Base-by-base conservation (phyloP, 2,888 invertebrate species). In the Nomada fabriciana region DNA sequence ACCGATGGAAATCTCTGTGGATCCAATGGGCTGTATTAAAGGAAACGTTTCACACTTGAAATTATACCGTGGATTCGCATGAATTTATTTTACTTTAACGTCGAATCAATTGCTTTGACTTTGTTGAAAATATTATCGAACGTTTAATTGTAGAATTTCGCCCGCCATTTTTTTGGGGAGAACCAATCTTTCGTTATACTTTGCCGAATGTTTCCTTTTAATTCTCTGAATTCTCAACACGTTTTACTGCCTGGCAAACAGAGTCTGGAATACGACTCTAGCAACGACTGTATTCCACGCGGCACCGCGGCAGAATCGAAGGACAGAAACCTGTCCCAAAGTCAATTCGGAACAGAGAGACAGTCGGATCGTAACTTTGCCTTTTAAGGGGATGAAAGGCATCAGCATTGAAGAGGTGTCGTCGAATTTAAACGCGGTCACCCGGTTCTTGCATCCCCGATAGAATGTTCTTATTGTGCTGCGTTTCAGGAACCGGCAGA, bases 321-420 rank as follows among this genome's bases (percentile, higher is more conserved):
- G 55, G 53, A 60, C 29, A 29, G 43, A 25, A 67, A 73, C 23
- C 74, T 53, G 72, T 61, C 78, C 55, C 52, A 64, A 72, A 65
- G 74, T 70, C 76, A 53, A 63, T 85, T 74, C 73, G 75, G 76
- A 78, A 78, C 70, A 76, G 60, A 71, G 57, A 7, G 60, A 47
- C 10, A 76, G 52, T 25, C 63, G 53, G 73, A 72, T 84, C 83
- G 85, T 88, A 88, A 88, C 81, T 76, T 57, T 79, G 68, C 68
- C 82, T 82, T 83, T 89, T 82, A 89, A 76, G 71, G 74, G 76
- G 81, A 83, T 83, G 80, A 85, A 85, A 80, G 78, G 86, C 83
- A 87, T 87, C 84, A 79, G 83, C 87, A 87, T 87, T 76, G 82
- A 70, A 86, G 82, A 86, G 47, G 47, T 78, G 88, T 86, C 80